These are phyloP conservation scores for Gallinago media DNA, from an alignment of 2,113 vertebrate species.

Conservation along the genomic window DNA sequence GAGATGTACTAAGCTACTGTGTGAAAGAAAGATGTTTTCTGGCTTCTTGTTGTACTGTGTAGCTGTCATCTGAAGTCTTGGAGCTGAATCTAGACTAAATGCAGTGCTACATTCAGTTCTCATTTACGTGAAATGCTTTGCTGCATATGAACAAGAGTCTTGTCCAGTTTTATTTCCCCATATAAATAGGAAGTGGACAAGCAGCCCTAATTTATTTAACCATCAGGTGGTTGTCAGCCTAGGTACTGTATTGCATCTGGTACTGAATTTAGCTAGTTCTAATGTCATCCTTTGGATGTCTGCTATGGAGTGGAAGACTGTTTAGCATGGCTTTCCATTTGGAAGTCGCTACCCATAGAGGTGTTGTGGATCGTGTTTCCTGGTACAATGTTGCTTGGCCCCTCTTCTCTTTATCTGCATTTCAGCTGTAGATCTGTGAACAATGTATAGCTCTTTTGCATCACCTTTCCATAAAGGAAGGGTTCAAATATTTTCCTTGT, in stretches of 20 bases:
- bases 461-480: background rate
- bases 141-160: background rate
- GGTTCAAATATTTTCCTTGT: background rate
- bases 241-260: background rate
- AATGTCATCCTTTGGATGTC: background rate
- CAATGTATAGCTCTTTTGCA: fast-evolving
- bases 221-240: background rate
- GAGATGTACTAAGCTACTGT: background rate
- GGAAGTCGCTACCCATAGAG: background rate
- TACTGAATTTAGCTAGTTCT: background rate
- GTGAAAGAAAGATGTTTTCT: background rate
- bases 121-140: background rate
- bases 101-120: background rate
- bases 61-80: background rate
- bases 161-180: background rate
- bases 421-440: background rate
- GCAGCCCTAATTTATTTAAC: background rate
- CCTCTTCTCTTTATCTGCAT: background rate
- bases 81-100: background rate
- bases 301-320: background rate
- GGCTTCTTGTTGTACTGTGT: background rate
- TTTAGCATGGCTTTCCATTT: background rate
- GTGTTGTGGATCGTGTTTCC: fast-evolving
- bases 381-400: background rate
- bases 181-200: background rate